Base-by-base conservation (phyloP, 2,797 vertebrate species). In the Sebastes steindachneri region DNA sequence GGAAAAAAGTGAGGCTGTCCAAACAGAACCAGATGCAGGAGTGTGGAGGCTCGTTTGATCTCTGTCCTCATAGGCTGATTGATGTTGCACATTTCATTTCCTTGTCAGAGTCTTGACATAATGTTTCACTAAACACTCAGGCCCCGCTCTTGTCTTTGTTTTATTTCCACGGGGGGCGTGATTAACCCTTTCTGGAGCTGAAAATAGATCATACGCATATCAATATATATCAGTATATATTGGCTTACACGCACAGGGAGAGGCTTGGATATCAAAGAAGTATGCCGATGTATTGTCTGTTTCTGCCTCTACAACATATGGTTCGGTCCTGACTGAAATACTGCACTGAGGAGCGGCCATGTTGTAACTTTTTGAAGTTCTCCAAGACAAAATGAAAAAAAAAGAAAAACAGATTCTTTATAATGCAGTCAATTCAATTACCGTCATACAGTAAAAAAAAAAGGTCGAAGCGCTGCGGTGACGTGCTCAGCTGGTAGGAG, bases 31-130 rank as follows among this genome's bases (percentile, higher is more conserved):
- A 93, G 94, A 95, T 94, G 88, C 84, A 93, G 82, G 90, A 90
- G 92, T 94, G 92, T 91, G 91, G 93, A 94, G 93, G 87, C 80
- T 17, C 79, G 95, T 97, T 96, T 96, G 96, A 96, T 97, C 95
- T 92, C 82, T 45, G 83, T 88, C 92, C 93, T 91, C 93, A 80
- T 91, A 85, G 92, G 88, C 91, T 95, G 96, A 96, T 94, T 88
- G 95, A 96, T 94, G 95, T 94, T 94, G 95, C 92, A 91, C 89
- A 79, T 93, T 93, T 96, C 94, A 93, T 95, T 95, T 93, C 93
- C 95, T 95, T 93, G 92, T 95, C 96, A 91, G 88, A 95, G 91
- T 93, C 91, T 88, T 96, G 96, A 96, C 95, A 95, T 95, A 95
- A 95, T 86, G 94, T 93, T 91, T 94, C 93, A 83, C 95, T 95